Conservation (phyloP, 2,888 invertebrate species). For the Hoplodrina blanda region DNA sequence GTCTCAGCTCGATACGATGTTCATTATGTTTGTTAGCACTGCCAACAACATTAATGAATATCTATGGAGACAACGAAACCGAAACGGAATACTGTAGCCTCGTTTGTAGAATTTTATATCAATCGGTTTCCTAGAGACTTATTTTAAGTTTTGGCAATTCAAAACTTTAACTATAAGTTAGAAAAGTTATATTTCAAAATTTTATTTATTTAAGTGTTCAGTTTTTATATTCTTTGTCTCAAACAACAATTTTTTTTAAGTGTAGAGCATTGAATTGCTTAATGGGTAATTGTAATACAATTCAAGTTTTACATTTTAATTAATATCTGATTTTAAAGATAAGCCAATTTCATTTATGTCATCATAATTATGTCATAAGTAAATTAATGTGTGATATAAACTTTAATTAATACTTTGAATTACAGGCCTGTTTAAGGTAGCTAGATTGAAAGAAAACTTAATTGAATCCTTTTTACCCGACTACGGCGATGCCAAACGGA, state of each 20-base stretch:
- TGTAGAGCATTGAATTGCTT: slow-evolving; percentile 75
- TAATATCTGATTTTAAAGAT: slow-evolving; percentile 66
- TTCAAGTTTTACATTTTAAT: slow-evolving; percentile 71
- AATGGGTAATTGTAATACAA: slow-evolving; percentile 77
- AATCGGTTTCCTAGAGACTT: slow-evolving; percentile 85
- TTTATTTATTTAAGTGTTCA: slow-evolving; percentile 85
- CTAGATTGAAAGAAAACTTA: slow-evolving; percentile 78
- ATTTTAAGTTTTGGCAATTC: slow-evolving; percentile 90
- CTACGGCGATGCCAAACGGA: slow-evolving; percentile 48
- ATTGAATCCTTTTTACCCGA: slow-evolving; percentile 57
- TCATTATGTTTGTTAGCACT: slow-evolving; percentile 87
- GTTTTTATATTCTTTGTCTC: slow-evolving; percentile 80
- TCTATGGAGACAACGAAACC: slow-evolving; percentile 75
- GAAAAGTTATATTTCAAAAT: slow-evolving; percentile 84
- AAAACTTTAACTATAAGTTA: slow-evolving; percentile 91
- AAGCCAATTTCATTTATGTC: slow-evolving; percentile 64
- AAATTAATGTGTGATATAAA: slow-evolving; percentile 88
- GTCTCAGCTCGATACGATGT: slow-evolving; percentile 82
- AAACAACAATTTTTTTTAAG: slow-evolving; percentile 76
- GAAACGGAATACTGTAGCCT: slow-evolving; percentile 63
- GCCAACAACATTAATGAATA: slow-evolving; percentile 86
- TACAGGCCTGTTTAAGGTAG: slow-evolving; percentile 85
- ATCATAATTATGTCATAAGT: slow-evolving; percentile 73
- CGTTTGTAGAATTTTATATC: slow-evolving; percentile 72
- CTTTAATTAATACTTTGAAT: slow-evolving; percentile 78